A percentile compares a stretch with the other conserved stretches of the same genome.
phyloP scores from a whole-genome alignment of 2,113 vertebrate genomes.

The Hyaena hyaena region DNA sequence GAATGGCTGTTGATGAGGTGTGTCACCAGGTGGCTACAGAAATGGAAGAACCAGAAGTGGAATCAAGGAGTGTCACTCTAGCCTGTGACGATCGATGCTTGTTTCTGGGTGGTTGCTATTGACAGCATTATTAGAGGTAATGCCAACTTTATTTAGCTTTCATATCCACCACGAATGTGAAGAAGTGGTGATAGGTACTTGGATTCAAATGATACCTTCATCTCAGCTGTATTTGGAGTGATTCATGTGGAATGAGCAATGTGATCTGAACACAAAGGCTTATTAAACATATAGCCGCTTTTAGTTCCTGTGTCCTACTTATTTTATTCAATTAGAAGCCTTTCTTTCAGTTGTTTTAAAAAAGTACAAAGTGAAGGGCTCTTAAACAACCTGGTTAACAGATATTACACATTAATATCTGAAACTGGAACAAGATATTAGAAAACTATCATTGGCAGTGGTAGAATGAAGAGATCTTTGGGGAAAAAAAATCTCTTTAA shows the following conservation, averaged over 20 bases:
- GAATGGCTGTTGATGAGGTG: not conserved
- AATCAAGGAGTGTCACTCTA: not conserved
- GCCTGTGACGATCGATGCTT: not conserved
- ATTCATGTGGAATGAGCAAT: not conserved
- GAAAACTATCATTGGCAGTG: constrained; percentile 57
- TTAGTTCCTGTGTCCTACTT: constrained; percentile 36
- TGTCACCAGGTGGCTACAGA: not conserved
- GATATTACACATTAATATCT: constrained; percentile 15
- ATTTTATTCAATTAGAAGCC: constrained; percentile 46
- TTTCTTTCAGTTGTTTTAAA: constrained; percentile 28
- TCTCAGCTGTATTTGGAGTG: not conserved
- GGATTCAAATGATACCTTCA: not conserved
- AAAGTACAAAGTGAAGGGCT: constrained; percentile 18
- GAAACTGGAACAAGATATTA: constrained; percentile 60
- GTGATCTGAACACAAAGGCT: not conserved
- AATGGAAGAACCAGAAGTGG: not conserved
- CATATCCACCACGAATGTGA: not conserved
- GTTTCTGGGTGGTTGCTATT: not conserved
- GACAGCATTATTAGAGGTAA: not conserved
- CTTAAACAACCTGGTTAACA: constrained; percentile 54
- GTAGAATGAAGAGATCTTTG: constrained; percentile 60
- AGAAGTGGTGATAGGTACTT: not conserved
- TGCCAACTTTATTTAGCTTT: not conserved
- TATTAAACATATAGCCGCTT: not conserved
- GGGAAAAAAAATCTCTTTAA: not conserved